Evolutionary conservation across 2,888 invertebrate genomes (phyloP), one percentile per base, ranked within the genome.

Genomic region (Zele albiditarsus): DNA sequence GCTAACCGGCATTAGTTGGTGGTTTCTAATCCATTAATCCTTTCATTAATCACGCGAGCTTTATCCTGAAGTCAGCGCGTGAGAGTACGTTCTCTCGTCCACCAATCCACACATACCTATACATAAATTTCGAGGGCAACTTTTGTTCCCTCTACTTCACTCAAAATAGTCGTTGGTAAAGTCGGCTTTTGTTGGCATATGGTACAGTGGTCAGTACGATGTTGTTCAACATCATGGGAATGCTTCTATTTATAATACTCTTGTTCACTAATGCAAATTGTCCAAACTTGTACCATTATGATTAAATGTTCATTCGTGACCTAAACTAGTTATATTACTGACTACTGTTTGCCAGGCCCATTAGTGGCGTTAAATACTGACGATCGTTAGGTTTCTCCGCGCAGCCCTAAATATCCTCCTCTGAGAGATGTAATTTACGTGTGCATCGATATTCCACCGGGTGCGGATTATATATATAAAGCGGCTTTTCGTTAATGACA

Each of bases 11-110:
- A 84, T 84, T 83, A 85, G 83, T 83, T 80, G 78, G 83, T 80
- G 85, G 84, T 82, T 83, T 84, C 83, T 81, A 83, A 85, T 85
- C 85, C 83, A 84, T 85, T 85, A 85, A 85, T 85, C 84, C 82
- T 72, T 82, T 80, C 82, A 84, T 84, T 85, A 83, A 84, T 85
- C 84, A 85, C 80, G 79, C 74, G 82, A 57, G 75, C 74, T 77
- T 80, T 78, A 76, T 74, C 73, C 38, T 66, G 65, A 74, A 73
- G 67, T 69, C 28, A 68, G 66, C 46, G 42, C 31, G 20, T 46
- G 49, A 77, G 38, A 58, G 42, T 63, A 73, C 33, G 58, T 63
- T 62, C 62, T n/a, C 31, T 31, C 38, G 12, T 20, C 12, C 49
- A 38, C 1, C 20, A n/a, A 20, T n/a, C 20, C n/a, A 8, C 20